phyloP scores from a whole-genome alignment of 2,113 vertebrate genomes.

The Lycocorax pyrrhopterus region DNA sequence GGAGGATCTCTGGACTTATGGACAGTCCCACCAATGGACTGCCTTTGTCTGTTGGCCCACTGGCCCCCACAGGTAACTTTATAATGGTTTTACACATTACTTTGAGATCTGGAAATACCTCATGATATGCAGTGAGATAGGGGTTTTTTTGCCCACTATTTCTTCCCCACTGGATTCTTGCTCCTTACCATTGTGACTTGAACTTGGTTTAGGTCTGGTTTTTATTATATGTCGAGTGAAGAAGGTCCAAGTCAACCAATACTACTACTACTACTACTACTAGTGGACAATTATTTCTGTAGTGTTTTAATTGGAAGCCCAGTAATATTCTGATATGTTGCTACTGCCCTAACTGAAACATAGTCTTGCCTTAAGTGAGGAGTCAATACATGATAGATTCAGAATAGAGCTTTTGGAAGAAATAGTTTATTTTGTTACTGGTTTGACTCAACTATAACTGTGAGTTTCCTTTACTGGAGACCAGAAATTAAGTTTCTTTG shows the following conservation, averaged over 20 bases:
- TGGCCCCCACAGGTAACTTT: not conserved
- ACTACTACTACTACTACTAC: not conserved
- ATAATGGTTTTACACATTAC: too few species aligned
- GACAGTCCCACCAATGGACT: too few species aligned
- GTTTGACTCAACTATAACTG: not conserved
- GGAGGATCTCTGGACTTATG: too few species aligned
- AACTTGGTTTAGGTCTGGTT: not conserved
- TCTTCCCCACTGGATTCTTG: not conserved
- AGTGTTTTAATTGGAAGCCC: not conserved
- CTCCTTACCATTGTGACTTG: not conserved
- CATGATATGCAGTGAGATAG: not conserved
- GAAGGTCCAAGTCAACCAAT: not conserved
- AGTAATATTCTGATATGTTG: not conserved
- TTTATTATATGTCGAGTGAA: not conserved
- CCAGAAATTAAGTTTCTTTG: not conserved
- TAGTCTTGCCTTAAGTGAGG: not conserved
- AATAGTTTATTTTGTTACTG: not conserved
- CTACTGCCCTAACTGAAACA: not conserved
- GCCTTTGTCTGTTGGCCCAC: too few species aligned
- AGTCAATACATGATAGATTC: not conserved
- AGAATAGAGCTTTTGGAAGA: not conserved
- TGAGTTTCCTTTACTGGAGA: not conserved
- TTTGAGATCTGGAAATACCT: not conserved
- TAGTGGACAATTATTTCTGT: not conserved
- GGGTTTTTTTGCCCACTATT: rapidly evolving